Base-by-base conservation (phyloP, 2,113 vertebrate genomes). In the Larimichthys polyactis region DNA sequence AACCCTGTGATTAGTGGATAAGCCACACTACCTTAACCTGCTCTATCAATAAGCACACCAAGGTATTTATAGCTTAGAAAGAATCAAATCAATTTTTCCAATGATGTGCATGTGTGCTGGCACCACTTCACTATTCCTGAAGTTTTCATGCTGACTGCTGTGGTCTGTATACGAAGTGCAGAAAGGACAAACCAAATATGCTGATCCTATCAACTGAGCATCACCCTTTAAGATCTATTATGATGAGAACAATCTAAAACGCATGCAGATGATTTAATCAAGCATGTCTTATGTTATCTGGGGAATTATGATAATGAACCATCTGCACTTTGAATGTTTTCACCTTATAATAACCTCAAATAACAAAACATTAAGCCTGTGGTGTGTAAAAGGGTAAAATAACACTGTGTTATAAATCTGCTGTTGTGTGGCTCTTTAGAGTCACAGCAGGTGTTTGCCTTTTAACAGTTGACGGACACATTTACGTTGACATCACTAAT, bases 211-310 rank as follows among this genome's bases (percentile, higher is more conserved):
- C 36, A 57, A 17, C 5, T 22, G 2, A 48, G 40, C 16, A 11
- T 66, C 24, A 48, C 29, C 46, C 29, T 60, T 19, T 32, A 12
- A 63, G 24, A 46, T 62, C 19, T 40, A 11, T 44, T 49, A 10
- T n/a, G 3, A 74, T 17, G 4, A 8, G 67, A 63, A 62, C 22
- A 22, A 54, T 44, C 7, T 14, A 36, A 71, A 64, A 46, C n/a
- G 11, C 44, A 40, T 15, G 16, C 6, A 24, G 20, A 27, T 57
- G 36, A 64, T 58, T 55, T 65, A 57, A 64, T 36, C 10, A 71
- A 55, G 43, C 17, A 27, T 46, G 52, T 20, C 10, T 74, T 62
- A 22, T 51, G 27, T 52, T 49, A 52, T 75, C 72, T 40, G 44
- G 20, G 72, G 12, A 64, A 40, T 63, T 16, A 43, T 43, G 29